Conservation (phyloP, 2,113 vertebrate genomes). For the Brienomyrus brachyistius region DNA sequence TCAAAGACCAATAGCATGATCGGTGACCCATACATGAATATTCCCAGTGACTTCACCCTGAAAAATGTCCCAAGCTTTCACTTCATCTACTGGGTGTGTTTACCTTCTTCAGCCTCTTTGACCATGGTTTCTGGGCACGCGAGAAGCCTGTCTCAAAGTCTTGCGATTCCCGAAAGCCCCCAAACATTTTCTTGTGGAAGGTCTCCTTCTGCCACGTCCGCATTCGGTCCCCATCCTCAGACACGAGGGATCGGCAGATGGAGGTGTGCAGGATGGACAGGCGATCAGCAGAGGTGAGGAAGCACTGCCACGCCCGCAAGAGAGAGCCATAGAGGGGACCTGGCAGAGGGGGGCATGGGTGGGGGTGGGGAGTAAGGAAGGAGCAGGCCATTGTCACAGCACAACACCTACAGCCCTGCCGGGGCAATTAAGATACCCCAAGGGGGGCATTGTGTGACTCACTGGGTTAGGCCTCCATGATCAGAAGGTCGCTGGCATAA, state of each 20-base stretch:
- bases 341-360: constrained; percentile 25
- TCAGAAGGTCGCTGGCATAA: background rate
- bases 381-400: background rate
- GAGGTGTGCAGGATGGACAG: constrained; percentile 62
- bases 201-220: constrained; percentile 68
- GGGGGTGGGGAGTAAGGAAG: background rate
- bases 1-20: background rate
- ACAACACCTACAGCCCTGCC: background rate
- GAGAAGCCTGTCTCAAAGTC: constrained; percentile 59
- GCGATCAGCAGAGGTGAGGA: constrained; percentile 68
- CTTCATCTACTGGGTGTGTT: background rate
- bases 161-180: constrained; percentile 68
- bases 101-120: constrained; percentile 70
- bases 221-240: constrained; percentile 61
- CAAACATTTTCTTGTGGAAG: constrained; percentile 69
- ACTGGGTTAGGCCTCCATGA: background rate
- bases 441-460: background rate
- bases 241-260: constrained; percentile 61
- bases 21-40: background rate
- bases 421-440: background rate
- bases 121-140: constrained; percentile 72
- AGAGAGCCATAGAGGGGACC: constrained; percentile 72
- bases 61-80: too few species aligned
- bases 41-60: too few species aligned
- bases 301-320: constrained; percentile 70